phyloP scores from a whole-genome alignment of 2,113 vertebrate species.

The Stegostoma tigrinum region DNA sequence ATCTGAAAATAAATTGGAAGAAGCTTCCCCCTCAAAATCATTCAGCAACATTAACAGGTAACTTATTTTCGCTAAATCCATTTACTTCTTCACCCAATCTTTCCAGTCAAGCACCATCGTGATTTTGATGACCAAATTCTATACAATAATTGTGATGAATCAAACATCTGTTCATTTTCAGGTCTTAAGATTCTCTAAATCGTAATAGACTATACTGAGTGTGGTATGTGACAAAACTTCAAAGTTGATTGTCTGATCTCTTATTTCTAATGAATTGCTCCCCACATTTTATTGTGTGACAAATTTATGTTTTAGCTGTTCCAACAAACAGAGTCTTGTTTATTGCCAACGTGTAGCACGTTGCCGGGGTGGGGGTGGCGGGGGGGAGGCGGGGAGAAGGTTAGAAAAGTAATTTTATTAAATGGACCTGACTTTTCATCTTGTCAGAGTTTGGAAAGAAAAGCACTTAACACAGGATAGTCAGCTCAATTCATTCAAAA shows the following conservation, averaged over 20 bases:
- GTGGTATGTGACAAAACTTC: not conserved
- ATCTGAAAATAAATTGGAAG: slow-evolving; percentile 44
- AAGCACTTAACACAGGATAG: no score
- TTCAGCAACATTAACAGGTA: slow-evolving; percentile 51
- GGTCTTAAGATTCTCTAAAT: not conserved
- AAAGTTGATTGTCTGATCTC: not conserved
- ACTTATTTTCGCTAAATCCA: not conserved
- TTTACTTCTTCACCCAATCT: no score
- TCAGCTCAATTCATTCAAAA: not conserved
- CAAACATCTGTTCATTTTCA: not conserved
- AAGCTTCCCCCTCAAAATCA: slow-evolving; percentile 39
- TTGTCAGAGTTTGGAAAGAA: not conserved
- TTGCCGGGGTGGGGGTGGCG: no score
- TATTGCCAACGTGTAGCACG: not conserved
- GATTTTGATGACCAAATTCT: not conserved
- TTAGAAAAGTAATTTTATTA: not conserved
- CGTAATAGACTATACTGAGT: not conserved
- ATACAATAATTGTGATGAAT: not conserved
- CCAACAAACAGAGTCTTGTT: not conserved
- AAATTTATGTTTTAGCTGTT: not conserved
- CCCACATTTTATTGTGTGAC: not conserved
- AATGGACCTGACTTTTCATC: not conserved
- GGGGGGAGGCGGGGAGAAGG: not conserved
- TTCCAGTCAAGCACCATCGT: not conserved
- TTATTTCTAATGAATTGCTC: not conserved